phyloP scores from a whole-genome alignment of 2,797 vertebrate genomes.

The Basileuterus tristriatus region DNA sequence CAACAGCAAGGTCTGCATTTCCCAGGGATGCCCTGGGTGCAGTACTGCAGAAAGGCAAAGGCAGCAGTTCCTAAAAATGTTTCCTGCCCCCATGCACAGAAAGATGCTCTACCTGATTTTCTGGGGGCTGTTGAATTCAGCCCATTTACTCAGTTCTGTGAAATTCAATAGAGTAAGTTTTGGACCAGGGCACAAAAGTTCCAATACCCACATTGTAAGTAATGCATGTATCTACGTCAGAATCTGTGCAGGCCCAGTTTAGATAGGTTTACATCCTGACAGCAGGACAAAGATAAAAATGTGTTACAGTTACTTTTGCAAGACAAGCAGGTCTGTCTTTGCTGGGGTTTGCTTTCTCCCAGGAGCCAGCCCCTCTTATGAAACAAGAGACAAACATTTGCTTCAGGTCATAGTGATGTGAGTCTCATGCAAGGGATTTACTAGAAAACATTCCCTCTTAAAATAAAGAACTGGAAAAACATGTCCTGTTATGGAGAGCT shows the following conservation, averaged over 20 bases:
- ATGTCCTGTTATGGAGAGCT: neutral
- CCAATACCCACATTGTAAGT: rapidly evolving
- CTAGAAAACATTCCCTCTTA: neutral
- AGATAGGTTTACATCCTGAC: neutral
- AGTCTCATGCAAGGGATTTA: neutral
- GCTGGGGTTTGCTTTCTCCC: neutral
- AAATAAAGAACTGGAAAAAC: neutral
- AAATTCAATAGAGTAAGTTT: neutral
- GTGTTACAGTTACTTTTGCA: neutral
- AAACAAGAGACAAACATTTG: neutral
- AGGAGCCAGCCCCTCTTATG: neutral
- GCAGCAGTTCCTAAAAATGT: rapidly evolving
- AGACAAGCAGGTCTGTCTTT: neutral
- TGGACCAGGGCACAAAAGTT: neutral
- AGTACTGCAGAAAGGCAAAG: neutral
- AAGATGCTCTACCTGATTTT: neutral
- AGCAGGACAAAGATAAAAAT: neutral
- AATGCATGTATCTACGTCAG: neutral
- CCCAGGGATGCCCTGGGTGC: neutral
- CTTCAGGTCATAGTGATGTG: neutral
- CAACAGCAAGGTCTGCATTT: neutral
- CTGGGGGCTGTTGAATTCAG: neutral
- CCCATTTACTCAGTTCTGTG: neutral
- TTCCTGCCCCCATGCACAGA: neutral
- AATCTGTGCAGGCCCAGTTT: neutral